These are phyloP conservation scores for Charaxes varanes DNA, from an alignment of 1,140 invertebrate genomes.

Conservation along the genomic window DNA sequence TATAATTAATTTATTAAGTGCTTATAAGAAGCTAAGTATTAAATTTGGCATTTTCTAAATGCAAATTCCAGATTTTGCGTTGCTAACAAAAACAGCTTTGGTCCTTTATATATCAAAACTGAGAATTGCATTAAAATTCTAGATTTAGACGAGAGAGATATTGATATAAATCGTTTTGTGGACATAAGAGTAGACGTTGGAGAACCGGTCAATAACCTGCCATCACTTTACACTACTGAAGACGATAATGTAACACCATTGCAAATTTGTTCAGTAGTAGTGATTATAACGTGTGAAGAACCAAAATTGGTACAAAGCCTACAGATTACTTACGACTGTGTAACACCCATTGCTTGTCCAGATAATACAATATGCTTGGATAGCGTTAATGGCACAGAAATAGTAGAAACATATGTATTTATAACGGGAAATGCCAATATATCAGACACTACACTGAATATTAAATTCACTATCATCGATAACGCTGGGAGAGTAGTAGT, in stretches of 20 bases:
- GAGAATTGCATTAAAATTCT: conserved; percentile 3
- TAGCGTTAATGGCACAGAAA: conserved; percentile 53
- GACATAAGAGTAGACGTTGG: conserved; percentile 51
- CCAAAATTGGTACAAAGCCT: conserved; percentile 46
- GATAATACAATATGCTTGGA: conserved; percentile 51
- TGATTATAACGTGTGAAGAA: conserved; percentile 46
- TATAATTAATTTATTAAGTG: too few relatives aligned
- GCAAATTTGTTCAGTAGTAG: conserved; percentile 44
- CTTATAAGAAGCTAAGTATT: too few relatives aligned
- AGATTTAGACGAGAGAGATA: conserved; percentile 4
- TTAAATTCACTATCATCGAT: conserved; percentile 47
- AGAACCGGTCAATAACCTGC: conserved; percentile 34
- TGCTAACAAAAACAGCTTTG: too few relatives aligned
- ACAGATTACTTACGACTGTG: conserved; percentile 50
- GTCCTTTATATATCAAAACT: too few relatives aligned
- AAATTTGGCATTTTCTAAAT: too few relatives aligned
- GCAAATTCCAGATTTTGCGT: too few relatives aligned
- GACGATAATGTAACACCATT: conserved; percentile 21
- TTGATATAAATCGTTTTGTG: conserved; percentile 35
- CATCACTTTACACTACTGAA: conserved; percentile 23
- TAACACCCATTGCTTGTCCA: conserved; percentile 37
- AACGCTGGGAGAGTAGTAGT: conserved; percentile 40
- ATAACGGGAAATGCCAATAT: conserved; percentile 34
- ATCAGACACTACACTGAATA: conserved; percentile 35
- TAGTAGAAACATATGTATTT: conserved; percentile 50